These are phyloP conservation scores for Thrips palmi DNA, from an alignment of 1,140 invertebrate species.

Conservation along the genomic window DNA sequence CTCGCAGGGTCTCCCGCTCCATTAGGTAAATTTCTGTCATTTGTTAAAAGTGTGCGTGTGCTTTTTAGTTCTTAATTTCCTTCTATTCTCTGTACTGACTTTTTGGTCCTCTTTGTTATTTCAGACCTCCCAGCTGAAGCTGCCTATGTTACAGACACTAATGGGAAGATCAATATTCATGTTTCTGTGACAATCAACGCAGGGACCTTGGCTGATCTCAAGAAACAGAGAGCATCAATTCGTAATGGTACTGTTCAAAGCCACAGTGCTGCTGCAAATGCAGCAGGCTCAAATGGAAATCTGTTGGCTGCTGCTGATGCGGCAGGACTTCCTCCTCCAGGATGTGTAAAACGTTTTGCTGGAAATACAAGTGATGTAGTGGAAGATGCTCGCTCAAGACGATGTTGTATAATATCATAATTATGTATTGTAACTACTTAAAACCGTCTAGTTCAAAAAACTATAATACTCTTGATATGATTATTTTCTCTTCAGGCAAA, in stretches of 20 bases:
- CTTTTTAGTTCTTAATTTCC: not conserved
- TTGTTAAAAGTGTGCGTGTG: too few relatives aligned
- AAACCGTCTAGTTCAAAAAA: conserved; percentile 2
- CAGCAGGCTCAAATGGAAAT: conserved; percentile 7
- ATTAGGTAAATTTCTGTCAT: conserved; percentile 5
- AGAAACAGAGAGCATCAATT: conserved; percentile 70
- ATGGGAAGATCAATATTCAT: conserved; percentile 78
- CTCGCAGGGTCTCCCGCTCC: too few relatives aligned
- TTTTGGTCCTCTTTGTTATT: conserved; percentile 3
- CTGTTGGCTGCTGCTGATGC: conserved; percentile 4
- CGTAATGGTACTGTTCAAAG: conserved; percentile 26
- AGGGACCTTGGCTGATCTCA: conserved; percentile 66
- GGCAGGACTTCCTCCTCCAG: conserved; percentile 25
- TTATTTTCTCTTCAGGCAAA: too few relatives aligned
- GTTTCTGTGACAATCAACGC: conserved; percentile 41
- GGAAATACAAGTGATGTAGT: conserved; percentile 44
- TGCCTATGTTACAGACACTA: conserved; percentile 37
- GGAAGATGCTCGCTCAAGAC: conserved; percentile 37
- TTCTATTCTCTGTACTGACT: not conserved
- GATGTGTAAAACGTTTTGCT: conserved; percentile 36
- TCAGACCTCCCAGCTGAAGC: conserved; percentile 22
- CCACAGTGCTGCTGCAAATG: conserved; percentile 2
- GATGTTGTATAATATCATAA: conserved; percentile 35
- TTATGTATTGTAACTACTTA: conserved; percentile 21
- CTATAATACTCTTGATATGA: too few relatives aligned